These are phyloP conservation scores for Tiliacea aurago DNA, from an alignment of 2,888 invertebrate genomes.

Conservation along the genomic window DNA sequence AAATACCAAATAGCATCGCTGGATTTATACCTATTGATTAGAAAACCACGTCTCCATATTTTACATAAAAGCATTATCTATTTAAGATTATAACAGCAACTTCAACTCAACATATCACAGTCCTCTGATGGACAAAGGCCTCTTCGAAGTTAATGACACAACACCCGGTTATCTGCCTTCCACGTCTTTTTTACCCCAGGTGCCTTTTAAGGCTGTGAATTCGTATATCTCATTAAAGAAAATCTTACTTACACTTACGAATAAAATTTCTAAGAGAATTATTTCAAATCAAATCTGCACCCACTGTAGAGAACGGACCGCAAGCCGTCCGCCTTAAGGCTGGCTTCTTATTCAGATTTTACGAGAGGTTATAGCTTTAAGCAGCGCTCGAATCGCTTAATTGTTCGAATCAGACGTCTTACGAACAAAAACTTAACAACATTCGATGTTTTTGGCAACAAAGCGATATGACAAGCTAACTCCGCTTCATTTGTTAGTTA, in stretches of 20 bases:
- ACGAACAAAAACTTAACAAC: conserved; percentile 74
- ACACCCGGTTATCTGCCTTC: no score
- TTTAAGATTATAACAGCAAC: background rate
- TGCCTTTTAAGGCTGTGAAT: no score
- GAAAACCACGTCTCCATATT: no score
- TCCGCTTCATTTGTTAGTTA: conserved; percentile 62
- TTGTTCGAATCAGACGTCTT: conserved; percentile 80
- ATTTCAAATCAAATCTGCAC: conserved; percentile 16
- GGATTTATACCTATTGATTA: no score
- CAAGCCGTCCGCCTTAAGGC: conserved; percentile 75
- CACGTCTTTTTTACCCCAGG: no score
- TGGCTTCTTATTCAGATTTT: conserved; percentile 87
- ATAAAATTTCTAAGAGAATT: no score
- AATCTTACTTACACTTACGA: no score
- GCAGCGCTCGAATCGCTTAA: conserved; percentile 81
- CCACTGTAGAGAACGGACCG: conserved; percentile 71
- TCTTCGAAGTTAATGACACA: no score
- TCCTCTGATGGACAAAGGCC: background rate
- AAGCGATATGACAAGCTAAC: conserved; percentile 61
- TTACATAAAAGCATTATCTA: background rate
- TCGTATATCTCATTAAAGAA: no score
- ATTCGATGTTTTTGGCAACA: conserved; percentile 70
- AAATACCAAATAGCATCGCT: background rate
- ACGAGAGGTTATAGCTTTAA: conserved; percentile 81
- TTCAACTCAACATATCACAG: background rate